Base-by-base conservation (phyloP, 2,113 vertebrate genomes). In the Spermophilus dauricus region DNA sequence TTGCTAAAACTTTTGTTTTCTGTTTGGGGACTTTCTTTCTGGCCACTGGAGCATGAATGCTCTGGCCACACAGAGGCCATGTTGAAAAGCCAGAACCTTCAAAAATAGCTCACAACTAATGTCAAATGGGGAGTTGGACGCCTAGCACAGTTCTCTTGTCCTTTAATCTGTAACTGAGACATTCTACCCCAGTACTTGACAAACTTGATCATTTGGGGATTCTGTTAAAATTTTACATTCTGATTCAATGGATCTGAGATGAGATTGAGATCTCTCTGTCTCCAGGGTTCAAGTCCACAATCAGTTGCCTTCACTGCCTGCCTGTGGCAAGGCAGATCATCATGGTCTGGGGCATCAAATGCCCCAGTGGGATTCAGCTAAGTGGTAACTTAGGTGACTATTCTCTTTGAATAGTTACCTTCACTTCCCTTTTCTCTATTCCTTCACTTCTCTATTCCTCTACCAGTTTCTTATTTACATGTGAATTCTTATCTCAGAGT, bases 381-480 rank as follows among this genome's bases (percentile, higher is more conserved):
- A 24, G 5, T 18, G 51, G 24, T 51, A 56, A 94, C 10, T n/a
- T 84, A 58, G 16, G 37, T 70, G 76, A 45, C 51, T 76, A 37
- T 69, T 86, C 37, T 73, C 65, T 88, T 94, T 86, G 26, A 28
- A 34, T 58, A 26, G 37, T 58, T 78, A 58, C 61, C 32, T 53
- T 53, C 51, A 53, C 51, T 53, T 53, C 51, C 51, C 14, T 53
- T 53, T 53, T 53, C 51, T 53, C 51, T 53, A 12, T 94, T 89
- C 30, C 30, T 73, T 51, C 48, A 51, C 48, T 51, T 53, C 69
- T 83, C 42, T 82, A 12, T 94, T 89, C 30, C 30, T 73, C 45
- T n/a, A 32, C 16, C 22, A n/a, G 51, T 94, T 97, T 90, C 39
- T 85, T 86, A 69, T 39, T 73, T 94, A 26, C 20, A 17, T n/a